A percentile compares a stretch with the other conserved stretches of the same genome.
These are phyloP conservation scores for Strigamia crassipes DNA, from an alignment of 2,888 invertebrate species.

Conservation along the genomic window DNA sequence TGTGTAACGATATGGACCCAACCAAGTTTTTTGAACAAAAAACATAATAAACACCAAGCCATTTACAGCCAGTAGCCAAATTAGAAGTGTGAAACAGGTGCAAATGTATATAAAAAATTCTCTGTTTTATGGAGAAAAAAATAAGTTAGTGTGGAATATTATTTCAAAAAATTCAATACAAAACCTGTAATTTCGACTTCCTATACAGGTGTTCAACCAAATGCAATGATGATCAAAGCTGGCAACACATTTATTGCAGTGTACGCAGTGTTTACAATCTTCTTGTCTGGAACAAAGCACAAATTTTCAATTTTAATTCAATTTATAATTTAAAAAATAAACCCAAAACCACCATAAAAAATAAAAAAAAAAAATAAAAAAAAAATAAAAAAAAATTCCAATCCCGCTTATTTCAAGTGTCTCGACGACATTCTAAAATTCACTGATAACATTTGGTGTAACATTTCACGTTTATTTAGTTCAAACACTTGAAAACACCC, in stretches of 20 bases:
- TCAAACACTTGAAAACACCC: slow-evolving; percentile 31
- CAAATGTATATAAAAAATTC: slow-evolving; percentile 45
- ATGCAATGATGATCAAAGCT: slow-evolving; percentile 98
- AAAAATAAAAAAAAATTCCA: neutral
- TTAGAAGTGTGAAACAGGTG: slow-evolving; percentile 43
- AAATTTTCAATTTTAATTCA: neutral
- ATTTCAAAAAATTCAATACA: neutral
- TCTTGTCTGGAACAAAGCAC: slow-evolving; percentile 54
- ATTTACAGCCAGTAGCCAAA: slow-evolving; percentile 46
- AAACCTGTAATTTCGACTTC: slow-evolving; percentile 77
- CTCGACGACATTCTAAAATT: neutral
- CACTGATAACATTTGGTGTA: slow-evolving; percentile 33
- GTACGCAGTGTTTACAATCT: slow-evolving; percentile 83
- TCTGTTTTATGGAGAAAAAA: neutral
- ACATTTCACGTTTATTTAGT: slow-evolving; percentile 12
- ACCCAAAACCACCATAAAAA: neutral
- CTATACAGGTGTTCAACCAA: slow-evolving; percentile 98
- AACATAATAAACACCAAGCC: slow-evolving; percentile 48
- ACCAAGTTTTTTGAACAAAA: slow-evolving; percentile 48
- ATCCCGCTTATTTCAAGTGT: neutral
- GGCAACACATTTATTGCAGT: slow-evolving; percentile 95
- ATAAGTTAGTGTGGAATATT: neutral
- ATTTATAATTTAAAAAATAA: neutral
- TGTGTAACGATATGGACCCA: slow-evolving; percentile 36
- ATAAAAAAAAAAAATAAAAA: neutral